phyloP scores from a whole-genome alignment of 2,797 vertebrate genomes.

The Limnodromus scolopaceus region DNA sequence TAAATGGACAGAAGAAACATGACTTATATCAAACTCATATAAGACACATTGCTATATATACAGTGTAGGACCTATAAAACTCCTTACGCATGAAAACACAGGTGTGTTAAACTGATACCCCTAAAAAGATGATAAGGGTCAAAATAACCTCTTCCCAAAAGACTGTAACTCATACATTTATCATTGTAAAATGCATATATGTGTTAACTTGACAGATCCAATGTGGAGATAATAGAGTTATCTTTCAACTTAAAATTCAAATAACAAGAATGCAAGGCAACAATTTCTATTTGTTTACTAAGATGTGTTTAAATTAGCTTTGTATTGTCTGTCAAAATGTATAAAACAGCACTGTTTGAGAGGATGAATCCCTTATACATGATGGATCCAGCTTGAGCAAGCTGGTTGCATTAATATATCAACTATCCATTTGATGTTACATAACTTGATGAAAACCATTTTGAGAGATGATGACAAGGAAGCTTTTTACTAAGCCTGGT shows the following conservation, averaged over 20 bases:
- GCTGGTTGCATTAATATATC: background rate
- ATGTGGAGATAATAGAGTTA: background rate
- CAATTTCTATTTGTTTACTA: background rate
- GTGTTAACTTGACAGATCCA: background rate
- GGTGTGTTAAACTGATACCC: background rate
- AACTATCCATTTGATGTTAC: background rate
- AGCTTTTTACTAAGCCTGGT: background rate
- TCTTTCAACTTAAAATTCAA: background rate
- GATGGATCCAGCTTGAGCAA: background rate
- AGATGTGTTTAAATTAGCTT: slow-evolving; percentile 9
- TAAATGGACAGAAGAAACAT: background rate
- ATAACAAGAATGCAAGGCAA: background rate
- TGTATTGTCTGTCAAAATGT: background rate
- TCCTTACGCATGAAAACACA: background rate
- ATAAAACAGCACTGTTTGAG: background rate
- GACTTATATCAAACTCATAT: background rate
- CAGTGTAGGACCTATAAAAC: background rate
- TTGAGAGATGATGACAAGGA: background rate
- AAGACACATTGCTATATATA: background rate
- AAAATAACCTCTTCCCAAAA: background rate
- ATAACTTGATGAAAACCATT: background rate
- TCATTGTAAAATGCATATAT: background rate
- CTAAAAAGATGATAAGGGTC: background rate
- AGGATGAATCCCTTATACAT: background rate
- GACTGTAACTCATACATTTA: background rate